A percentile compares a stretch with the other conserved stretches of the same genome.
Conservation (phyloP, 2,797 vertebrate genomes). For the Phataginus tricuspis region DNA sequence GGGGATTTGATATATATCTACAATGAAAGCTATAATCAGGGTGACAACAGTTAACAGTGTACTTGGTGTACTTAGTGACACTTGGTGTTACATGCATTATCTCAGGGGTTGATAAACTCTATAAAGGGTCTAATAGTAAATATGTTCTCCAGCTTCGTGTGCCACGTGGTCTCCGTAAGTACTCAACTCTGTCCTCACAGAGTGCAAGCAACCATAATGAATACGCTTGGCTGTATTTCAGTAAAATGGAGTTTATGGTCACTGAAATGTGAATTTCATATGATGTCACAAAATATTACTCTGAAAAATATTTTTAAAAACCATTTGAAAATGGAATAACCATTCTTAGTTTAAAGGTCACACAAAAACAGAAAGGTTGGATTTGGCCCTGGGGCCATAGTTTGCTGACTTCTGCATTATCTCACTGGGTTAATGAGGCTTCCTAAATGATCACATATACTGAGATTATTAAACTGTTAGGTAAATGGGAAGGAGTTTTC, state of each 20-base stretch:
- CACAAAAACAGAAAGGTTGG: not conserved
- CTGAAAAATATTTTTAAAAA: not conserved
- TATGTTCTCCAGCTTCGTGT: not conserved
- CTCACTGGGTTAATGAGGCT: not conserved
- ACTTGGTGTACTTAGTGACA: not conserved
- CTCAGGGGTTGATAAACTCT: not conserved
- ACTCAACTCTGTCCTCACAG: not conserved
- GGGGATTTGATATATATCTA: not conserved
- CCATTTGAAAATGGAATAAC: not conserved
- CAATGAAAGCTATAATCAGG: not conserved
- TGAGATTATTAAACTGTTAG: not conserved
- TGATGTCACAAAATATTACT: not conserved
- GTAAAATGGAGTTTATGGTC: slow-evolving; percentile 18
- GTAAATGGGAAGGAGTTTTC: not conserved
- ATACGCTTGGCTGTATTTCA: not conserved
- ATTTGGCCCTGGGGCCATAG: not conserved
- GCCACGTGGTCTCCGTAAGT: not conserved
- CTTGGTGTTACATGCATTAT: not conserved
- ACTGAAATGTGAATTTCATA: slow-evolving; percentile 18
- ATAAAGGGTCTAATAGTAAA: not conserved
- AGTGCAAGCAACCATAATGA: slow-evolving; percentile 18
- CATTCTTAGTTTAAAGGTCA: not conserved
- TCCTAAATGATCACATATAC: not conserved
- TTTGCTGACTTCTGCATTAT: not conserved
- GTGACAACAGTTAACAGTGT: not conserved